Percentiles rank a stretch among this genome's conserved stretches.
phyloP scores from a whole-genome alignment of 2,888 invertebrate species.

The Abscondita cerata region DNA sequence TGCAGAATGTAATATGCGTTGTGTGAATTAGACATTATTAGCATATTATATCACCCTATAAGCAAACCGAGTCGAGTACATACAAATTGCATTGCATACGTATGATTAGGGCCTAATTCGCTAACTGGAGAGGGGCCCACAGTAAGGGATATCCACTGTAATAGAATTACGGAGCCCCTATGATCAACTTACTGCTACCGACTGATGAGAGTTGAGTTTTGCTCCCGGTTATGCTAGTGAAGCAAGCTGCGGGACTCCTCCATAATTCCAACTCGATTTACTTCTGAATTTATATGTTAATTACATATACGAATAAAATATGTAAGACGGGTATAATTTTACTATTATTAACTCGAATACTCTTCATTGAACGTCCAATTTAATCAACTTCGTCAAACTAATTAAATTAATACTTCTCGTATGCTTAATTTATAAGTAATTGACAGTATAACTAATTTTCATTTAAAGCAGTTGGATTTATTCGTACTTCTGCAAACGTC shows the following conservation, averaged over 20 bases:
- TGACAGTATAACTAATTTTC: too few species aligned
- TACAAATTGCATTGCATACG: conserved; percentile 56
- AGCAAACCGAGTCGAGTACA: conserved; percentile 42
- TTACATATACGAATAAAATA: conserved; percentile 30
- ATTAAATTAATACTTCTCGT: background rate
- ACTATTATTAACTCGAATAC: conserved; percentile 4
- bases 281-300: conserved; percentile 34
- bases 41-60: conserved; percentile 51
- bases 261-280: conserved; percentile 34
- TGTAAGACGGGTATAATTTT: conserved; percentile 16
- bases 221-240: conserved; percentile 35
- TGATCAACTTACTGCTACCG: conserved; percentile 53
- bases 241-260: conserved; percentile 32
- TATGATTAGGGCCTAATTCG: conserved; percentile 56
- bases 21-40: conserved; percentile 50
- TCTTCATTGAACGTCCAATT: conserved; percentile 8
- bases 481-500: background rate
- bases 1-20: conserved; percentile 48
- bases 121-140: conserved; percentile 51
- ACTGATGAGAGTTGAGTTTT: conserved; percentile 38
- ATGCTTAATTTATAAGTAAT: conserved; percentile 1
- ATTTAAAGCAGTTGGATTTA: too few species aligned
- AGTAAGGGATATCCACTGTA: conserved; percentile 56
- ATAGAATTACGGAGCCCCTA: conserved; percentile 56
- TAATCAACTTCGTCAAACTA: conserved; percentile 8